Percentiles rank a stretch among this genome's conserved stretches.
Conservation (phyloP, 2,113 vertebrate genomes). For the Psephotus haematonotus region DNA sequence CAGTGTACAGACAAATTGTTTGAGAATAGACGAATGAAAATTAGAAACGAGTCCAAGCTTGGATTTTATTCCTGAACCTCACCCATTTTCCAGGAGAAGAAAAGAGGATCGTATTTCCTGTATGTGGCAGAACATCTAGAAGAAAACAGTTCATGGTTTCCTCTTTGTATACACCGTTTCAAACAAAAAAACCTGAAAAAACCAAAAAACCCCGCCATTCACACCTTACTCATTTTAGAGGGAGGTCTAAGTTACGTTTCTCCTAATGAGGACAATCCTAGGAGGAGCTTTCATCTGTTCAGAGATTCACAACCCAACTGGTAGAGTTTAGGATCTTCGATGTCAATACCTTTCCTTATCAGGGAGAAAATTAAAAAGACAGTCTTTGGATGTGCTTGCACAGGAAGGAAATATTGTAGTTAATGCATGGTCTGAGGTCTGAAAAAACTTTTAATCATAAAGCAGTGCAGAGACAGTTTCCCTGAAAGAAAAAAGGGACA, state of each 20-base stretch:
- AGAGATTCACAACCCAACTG: not conserved
- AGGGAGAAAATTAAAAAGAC: not conserved
- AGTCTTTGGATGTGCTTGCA: not conserved
- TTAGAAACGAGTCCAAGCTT: not conserved
- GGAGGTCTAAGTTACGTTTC: not conserved
- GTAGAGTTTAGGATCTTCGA: not conserved
- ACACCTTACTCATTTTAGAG: not conserved
- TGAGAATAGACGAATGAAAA: not conserved
- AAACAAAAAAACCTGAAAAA: not conserved
- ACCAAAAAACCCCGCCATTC: not conserved
- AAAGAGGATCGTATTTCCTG: not conserved
- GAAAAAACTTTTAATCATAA: conserved; percentile 9
- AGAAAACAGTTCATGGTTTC: not conserved
- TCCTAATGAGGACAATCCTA: not conserved
- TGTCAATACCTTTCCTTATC: not conserved
- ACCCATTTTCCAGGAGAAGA: not conserved
- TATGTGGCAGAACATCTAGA: not conserved
- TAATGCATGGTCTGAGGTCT: not conserved
- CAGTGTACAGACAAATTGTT: not conserved
- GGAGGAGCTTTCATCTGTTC: not conserved
- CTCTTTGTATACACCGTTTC: not conserved
- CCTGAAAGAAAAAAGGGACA: not conserved
- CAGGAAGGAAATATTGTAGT: not conserved
- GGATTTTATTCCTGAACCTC: not conserved
- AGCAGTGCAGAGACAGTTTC: not conserved